phyloP scores from a whole-genome alignment of 1,140 invertebrate genomes.

The Trachelipus rathkii region DNA sequence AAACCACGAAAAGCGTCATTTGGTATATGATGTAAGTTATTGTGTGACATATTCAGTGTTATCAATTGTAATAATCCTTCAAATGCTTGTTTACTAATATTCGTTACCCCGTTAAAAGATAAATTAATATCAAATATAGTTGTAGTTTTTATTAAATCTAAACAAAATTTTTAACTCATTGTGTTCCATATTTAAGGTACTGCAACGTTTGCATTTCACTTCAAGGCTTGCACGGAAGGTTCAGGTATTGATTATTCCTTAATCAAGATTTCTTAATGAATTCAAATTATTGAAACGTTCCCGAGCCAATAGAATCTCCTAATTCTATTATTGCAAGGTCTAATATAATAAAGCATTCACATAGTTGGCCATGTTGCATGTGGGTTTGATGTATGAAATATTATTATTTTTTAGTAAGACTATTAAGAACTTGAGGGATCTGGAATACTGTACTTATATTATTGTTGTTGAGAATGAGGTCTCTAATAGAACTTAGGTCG shows the following conservation, averaged over 20 bases:
- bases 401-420: constrained; percentile 66
- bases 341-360: constrained; percentile 73
- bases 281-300: constrained; percentile 68
- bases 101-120: constrained; percentile 66
- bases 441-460: constrained; percentile 65
- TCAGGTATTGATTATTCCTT: constrained; percentile 64
- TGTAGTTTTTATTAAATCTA: constrained; percentile 77
- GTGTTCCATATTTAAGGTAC: constrained; percentile 66
- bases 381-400: constrained; percentile 61
- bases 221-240: constrained; percentile 69
- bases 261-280: constrained; percentile 66
- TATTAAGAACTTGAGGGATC: constrained; percentile 68
- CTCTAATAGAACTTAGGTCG: constrained; percentile 63
- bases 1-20: constrained; percentile 72
- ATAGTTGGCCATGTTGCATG: constrained; percentile 63
- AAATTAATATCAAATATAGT: constrained; percentile 79
- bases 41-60: constrained; percentile 69
- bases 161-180: constrained; percentile 70
- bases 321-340: constrained; percentile 76
- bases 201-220: constrained; percentile 71
- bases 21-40: constrained; percentile 66
- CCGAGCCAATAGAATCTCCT: constrained; percentile 60
- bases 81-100: constrained; percentile 67
- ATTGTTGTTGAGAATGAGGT: constrained; percentile 64
- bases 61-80: constrained; percentile 73